Percentiles rank a stretch among this genome's conserved stretches.
phyloP scores from a whole-genome alignment of 53 echinoderm and acorn worm species.

The Actinopyga echinites region DNA sequence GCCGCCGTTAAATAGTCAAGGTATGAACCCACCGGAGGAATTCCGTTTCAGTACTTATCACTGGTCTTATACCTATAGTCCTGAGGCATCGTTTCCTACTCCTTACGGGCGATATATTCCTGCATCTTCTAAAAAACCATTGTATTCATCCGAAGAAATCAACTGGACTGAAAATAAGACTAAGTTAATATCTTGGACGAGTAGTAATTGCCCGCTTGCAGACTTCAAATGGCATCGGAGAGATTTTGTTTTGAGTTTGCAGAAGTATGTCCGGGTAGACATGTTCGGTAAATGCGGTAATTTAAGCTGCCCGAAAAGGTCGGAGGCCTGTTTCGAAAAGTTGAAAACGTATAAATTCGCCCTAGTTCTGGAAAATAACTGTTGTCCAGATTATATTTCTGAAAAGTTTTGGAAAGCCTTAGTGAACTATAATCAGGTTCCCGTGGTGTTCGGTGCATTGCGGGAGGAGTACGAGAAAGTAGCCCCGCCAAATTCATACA shows the following conservation, averaged over 20 bases:
- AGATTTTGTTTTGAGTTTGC: constrained; percentile 52
- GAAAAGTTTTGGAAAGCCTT: constrained; percentile 67
- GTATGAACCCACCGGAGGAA: background rate
- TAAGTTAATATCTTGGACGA: constrained; percentile 70
- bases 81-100: background rate
- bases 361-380: constrained; percentile 60
- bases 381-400: constrained; percentile 64
- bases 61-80: constrained; percentile 29
- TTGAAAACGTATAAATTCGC: constrained; percentile 63
- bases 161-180: constrained; percentile 68
- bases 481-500: constrained; percentile 68
- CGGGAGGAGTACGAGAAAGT: constrained; percentile 55
- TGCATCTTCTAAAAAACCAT: background rate
- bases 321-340: constrained; percentile 39
- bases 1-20: background rate
- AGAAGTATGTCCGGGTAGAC: constrained; percentile 50
- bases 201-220: constrained; percentile 66
- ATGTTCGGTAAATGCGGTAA: constrained; percentile 69
- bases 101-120: constrained; percentile 7
- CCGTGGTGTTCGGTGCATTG: constrained; percentile 61
- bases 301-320: constrained; percentile 30
- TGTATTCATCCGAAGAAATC: constrained; percentile 18
- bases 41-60: constrained; percentile 11
- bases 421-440: constrained; percentile 52
- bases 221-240: constrained; percentile 53